Base-by-base conservation (phyloP, 2,113 vertebrate genomes). In the Chlamydotis undulata region DNA sequence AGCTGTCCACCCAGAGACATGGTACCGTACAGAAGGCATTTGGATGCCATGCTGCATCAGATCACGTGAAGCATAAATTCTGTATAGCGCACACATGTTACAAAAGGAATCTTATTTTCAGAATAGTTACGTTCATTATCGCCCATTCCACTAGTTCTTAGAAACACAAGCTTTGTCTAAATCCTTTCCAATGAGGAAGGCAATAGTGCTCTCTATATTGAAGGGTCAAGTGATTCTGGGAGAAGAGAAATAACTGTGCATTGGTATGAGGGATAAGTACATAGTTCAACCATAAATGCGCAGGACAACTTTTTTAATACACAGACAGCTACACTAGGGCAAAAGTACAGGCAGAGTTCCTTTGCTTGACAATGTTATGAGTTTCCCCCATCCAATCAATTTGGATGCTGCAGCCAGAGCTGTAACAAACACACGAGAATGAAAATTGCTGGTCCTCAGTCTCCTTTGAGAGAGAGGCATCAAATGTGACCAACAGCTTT, bases 51-150 rank as follows among this genome's bases (percentile, higher is more conserved):
- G 33, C 31, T 0, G 3, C 45, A 52, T n/a, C 67, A 45, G 39
- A 70, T 28, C 63, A 70, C 0, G 0, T 3, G 4, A 67, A 67
- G 23, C 0, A 2, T 39, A 39, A 77, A 43, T 61, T 77, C 64
- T 55, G 16, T 13, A 56, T 15, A 11, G 71, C 3, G 3, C 22
- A n/a, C 5, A 49, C 14, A 1, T 7, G 8, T 57, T 29, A 29
- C 4, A 35, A 4, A 31, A 28, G 47, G n/a, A 63, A 35, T 25
- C 59, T 82, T 57, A 33, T 45, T 86, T 82, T 57, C 37, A 77
- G 55, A 67, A 47, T 8, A 83, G 56, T 50, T 74, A 43, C 24
- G 45, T 68, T 31, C 13, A 35, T 86, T 56, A n/a, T 24, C 37
- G 41, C 47, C 23, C 53, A 64, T 55, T 43, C 63, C 45, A 65